Evolutionary conservation across 23 tunicate species (phyloP).

Genomic region (Aplidium turbinatum): DNA sequence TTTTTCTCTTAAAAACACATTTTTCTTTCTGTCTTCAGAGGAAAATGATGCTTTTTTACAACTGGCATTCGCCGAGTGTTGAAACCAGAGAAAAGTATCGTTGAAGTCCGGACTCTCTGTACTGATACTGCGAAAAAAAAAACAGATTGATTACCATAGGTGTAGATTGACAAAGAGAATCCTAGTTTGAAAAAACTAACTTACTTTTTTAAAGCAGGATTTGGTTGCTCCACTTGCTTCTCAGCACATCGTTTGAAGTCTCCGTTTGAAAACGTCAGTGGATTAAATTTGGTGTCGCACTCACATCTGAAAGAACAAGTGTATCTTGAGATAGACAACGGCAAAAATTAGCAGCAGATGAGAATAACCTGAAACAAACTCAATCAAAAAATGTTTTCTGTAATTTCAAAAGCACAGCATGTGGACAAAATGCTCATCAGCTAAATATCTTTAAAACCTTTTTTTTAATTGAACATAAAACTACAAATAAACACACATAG

Average conservation of each 20-base stretch:
- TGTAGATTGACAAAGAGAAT: no score
- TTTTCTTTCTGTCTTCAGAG: not conserved
- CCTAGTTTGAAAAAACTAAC: no score
- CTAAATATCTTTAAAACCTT: no score
- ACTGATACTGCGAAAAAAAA: no score
- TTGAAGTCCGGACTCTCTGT: no score
- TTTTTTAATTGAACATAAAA: no score
- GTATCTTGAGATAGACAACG: not conserved
- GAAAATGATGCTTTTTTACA: not conserved
- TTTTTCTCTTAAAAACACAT: constrained; percentile 10
- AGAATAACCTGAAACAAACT: not conserved
- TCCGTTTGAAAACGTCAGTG: constrained; percentile 30
- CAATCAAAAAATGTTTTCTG: not conserved
- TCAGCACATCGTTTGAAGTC: constrained; percentile 30
- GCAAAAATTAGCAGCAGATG: not conserved
- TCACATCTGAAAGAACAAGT: constrained; percentile 40
- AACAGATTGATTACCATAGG: no score
- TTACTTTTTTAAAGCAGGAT: no score
- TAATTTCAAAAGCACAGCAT: constrained; percentile 6
- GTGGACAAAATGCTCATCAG: no score
- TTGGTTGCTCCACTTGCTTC: not conserved
- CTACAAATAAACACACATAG: no score
- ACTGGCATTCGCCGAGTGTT: not conserved
- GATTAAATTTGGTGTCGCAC: constrained; percentile 45
- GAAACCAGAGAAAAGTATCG: no score